Conservation (phyloP, 2,888 invertebrate species). For the Eupithecia abbreviata region DNA sequence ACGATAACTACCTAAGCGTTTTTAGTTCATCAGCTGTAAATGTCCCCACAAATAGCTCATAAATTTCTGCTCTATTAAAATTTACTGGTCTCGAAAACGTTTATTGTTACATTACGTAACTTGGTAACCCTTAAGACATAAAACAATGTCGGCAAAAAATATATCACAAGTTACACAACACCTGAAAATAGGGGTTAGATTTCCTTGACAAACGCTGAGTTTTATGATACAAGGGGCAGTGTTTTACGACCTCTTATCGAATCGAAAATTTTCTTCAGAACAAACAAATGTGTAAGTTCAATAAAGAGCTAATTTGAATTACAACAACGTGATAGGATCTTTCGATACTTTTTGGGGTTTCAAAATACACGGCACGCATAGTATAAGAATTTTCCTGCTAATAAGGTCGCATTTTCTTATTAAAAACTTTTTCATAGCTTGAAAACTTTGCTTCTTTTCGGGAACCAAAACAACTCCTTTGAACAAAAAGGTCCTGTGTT, state of each 20-base stretch:
- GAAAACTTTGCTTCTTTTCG: conserved; percentile 13
- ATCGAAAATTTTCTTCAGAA: conserved; percentile 71
- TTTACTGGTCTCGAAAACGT: conserved; percentile 74
- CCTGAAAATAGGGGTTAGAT: conserved; percentile 62
- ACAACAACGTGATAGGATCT: conserved; percentile 58
- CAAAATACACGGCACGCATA: conserved; percentile 29
- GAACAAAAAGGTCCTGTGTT: conserved; percentile 5
- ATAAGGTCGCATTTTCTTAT: conserved; percentile 23
- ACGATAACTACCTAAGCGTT: conserved; percentile 60
- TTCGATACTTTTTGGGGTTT: conserved; percentile 42
- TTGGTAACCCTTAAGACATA: conserved; percentile 76
- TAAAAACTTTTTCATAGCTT: conserved; percentile 23
- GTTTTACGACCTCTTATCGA: conserved; percentile 79
- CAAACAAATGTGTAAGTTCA: conserved; percentile 68
- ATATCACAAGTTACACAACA: conserved; percentile 59
- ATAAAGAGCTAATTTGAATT: conserved; percentile 67
- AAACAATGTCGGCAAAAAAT: conserved; percentile 76
- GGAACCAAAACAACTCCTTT: conserved; percentile 2
- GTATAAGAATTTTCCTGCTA: conserved; percentile 15
- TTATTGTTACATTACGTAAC: conserved; percentile 78
- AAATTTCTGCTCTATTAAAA: conserved; percentile 81
- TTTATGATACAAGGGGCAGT: conserved; percentile 76
- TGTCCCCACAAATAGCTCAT: conserved; percentile 76
- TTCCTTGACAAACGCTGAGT: conserved; percentile 62
- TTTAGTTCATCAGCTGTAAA: conserved; percentile 78